Evolutionary conservation across 2,888 invertebrate genomes (phyloP).

Genomic region (Melanchra persicariae): DNA sequence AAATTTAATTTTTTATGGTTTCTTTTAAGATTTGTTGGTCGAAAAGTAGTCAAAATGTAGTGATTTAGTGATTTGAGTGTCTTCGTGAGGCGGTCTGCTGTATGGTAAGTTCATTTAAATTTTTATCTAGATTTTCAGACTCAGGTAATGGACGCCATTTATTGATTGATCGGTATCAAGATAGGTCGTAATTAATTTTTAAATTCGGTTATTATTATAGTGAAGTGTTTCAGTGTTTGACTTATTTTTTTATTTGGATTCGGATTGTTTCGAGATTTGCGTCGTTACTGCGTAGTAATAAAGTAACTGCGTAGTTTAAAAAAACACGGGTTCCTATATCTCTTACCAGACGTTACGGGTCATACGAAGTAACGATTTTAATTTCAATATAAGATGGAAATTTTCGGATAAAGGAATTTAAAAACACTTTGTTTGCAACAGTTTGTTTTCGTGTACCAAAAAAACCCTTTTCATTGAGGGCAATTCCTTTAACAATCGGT

Average conservation of each 20-base stretch:
- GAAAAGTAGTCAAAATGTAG: constrained; percentile 35
- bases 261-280: background rate
- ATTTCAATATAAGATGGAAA: background rate
- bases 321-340: background rate
- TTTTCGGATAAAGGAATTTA: background rate
- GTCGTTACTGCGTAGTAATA: background rate
- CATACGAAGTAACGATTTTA: background rate
- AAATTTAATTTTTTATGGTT: constrained; percentile 1
- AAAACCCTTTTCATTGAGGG: background rate
- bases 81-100: constrained; percentile 2
- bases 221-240: background rate
- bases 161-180: background rate
- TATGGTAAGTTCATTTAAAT: constrained; percentile 25
- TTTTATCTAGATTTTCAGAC: background rate
- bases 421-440: background rate
- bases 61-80: background rate
- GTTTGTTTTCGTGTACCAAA: background rate
- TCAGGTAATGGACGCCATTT: background rate
- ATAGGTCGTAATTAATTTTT: too few relatives aligned
- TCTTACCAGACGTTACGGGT: background rate
- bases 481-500: background rate
- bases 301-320: background rate
- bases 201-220: background rate
- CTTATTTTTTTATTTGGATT: background rate
- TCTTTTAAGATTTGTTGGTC: background rate